Evolutionary conservation across 2,113 vertebrate species (phyloP).

Genomic region (Megalops atlanticus): DNA sequence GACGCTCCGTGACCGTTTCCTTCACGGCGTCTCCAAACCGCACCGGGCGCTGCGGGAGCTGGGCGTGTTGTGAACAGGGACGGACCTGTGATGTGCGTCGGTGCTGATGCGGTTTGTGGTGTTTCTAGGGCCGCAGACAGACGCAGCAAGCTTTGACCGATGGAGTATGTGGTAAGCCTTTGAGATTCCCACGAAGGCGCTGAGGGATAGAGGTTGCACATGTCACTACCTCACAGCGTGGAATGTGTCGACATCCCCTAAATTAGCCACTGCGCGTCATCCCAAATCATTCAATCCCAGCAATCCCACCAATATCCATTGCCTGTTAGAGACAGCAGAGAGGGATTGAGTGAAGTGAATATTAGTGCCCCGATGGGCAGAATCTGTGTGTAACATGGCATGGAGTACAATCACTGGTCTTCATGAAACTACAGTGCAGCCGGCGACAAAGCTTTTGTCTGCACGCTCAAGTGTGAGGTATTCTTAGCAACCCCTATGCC

Average conservation of each 20-base stretch:
- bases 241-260: too few relatives aligned
- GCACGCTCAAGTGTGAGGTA: conserved; percentile 19
- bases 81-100: conserved; percentile 25
- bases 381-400: neutral
- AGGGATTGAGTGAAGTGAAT: too few relatives aligned
- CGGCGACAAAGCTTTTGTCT: neutral
- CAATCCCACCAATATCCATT: too few relatives aligned
- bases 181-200: conserved; percentile 39
- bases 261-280: too few relatives aligned
- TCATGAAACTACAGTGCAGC: neutral
- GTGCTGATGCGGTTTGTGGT: conserved; percentile 68
- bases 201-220: conserved; percentile 47
- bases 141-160: conserved; percentile 59
- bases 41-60: neutral
- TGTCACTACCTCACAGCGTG: conserved; percentile 20
- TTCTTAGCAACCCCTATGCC: conserved; percentile 30
- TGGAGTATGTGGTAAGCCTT: conserved; percentile 75
- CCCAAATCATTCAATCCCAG: neutral
- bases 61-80: neutral
- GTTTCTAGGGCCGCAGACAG: conserved; percentile 68
- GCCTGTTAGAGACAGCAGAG: too few relatives aligned
- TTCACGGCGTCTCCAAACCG: too few relatives aligned
- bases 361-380: neutral
- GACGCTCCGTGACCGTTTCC: neutral
- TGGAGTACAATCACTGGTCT: neutral